phyloP scores from a whole-genome alignment of 2,113 vertebrate species.

The Bubo blakistoni region DNA sequence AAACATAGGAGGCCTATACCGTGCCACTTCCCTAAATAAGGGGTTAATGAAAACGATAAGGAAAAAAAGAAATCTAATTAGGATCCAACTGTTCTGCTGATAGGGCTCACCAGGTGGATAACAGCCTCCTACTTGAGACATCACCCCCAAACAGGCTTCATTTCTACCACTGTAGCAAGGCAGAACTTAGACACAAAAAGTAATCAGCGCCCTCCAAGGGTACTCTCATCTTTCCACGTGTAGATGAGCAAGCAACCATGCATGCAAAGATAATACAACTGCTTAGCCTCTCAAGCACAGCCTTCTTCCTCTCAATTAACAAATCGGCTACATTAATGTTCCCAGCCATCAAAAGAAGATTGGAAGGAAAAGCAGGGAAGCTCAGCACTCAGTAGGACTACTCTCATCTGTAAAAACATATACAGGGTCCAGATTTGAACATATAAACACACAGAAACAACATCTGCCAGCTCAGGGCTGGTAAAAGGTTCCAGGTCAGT shows the following conservation, averaged over 20 bases:
- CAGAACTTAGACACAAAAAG: slow-evolving; percentile 2
- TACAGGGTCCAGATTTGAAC: not conserved
- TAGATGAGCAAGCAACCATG: slow-evolving; percentile 1
- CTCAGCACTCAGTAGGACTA: not conserved
- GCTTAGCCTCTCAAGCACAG: not conserved
- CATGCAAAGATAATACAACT: not conserved
- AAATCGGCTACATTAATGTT: not conserved
- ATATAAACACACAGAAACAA: not conserved
- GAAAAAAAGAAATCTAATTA: slow-evolving; percentile 53
- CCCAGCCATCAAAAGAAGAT: not conserved
- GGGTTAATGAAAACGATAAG: slow-evolving; percentile 36
- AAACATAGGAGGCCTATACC: not conserved
- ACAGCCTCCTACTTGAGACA: slow-evolving; percentile 27
- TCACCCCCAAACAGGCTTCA: slow-evolving; percentile 6
- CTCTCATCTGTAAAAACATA: not conserved
- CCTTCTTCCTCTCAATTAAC: not conserved
- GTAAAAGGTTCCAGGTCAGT: not conserved
- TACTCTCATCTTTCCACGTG: not conserved
- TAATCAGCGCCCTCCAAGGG: not conserved
- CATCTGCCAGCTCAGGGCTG: not conserved
- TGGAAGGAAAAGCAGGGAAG: not conserved
- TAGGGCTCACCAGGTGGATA: slow-evolving; percentile 57
- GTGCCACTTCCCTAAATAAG: not conserved
- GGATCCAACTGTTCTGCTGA: slow-evolving; percentile 56
- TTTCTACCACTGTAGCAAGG: not conserved